Conservation (phyloP, 64 coral and sea anemone genomes). For the Orbicella faveolata region DNA sequence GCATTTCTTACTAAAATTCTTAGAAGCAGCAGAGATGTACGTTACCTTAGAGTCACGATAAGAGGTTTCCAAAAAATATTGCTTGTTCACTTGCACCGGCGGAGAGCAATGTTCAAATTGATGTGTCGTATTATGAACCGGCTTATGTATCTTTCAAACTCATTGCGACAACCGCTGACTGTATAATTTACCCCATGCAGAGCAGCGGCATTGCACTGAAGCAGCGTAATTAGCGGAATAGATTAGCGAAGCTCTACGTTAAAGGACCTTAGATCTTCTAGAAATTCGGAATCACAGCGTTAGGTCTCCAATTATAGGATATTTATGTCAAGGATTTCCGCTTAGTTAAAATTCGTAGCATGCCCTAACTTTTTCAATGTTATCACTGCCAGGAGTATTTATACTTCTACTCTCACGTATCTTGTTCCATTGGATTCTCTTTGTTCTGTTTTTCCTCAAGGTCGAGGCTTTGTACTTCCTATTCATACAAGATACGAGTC, state of each 20-base stretch:
- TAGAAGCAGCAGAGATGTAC: background rate
- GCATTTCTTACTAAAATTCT: background rate
- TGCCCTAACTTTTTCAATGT: background rate
- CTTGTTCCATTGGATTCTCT: too few relatives aligned
- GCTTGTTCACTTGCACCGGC: background rate
- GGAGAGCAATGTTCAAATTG: background rate
- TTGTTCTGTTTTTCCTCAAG: too few relatives aligned
- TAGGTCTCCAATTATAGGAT: background rate
- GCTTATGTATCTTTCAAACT: background rate
- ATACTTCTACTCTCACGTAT: too few relatives aligned
- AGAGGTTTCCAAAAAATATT: background rate
- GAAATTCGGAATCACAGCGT: background rate
- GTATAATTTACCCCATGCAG: slow-evolving; percentile 17
- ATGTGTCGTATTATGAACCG: slow-evolving; percentile 7
- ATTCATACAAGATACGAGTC: too few relatives aligned
- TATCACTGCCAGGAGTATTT: background rate
- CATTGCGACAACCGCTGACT: slow-evolving; percentile 18
- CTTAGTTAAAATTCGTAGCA: background rate
- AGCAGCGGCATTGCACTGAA: background rate
- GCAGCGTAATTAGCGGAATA: background rate
- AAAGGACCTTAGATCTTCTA: background rate
- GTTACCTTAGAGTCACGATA: background rate
- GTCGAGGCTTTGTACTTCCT: too few relatives aligned
- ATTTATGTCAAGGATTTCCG: background rate
- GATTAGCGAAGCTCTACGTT: background rate